Evolutionary conservation across 2,888 invertebrate species (phyloP).

Genomic region (Rhingia rostrata): DNA sequence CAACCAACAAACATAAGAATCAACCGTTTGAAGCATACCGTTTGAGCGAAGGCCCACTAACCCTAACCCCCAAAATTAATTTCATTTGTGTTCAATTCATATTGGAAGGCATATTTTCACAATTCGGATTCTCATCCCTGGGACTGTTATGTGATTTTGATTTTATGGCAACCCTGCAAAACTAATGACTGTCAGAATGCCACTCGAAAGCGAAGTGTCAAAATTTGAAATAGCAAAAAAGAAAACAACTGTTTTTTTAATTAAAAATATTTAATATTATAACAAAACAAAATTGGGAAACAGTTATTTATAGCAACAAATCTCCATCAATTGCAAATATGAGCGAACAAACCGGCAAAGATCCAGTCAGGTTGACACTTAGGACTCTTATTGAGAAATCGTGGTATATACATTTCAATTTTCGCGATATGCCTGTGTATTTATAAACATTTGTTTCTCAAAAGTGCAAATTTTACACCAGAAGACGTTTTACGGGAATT

Average conservation of each 20-base stretch:
- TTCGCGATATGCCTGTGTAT: constrained; percentile 13
- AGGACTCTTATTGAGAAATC: constrained; percentile 78
- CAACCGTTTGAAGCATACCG: too few species aligned
- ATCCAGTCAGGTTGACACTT: constrained; percentile 78
- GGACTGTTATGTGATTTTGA: too few species aligned
- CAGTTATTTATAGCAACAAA: constrained; percentile 46
- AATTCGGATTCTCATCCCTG: too few species aligned
- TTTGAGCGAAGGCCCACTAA: too few species aligned
- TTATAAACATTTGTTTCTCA: constrained; percentile 61
- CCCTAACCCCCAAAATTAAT: too few species aligned
- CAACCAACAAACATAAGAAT: too few species aligned
- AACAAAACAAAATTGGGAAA: constrained; percentile 10
- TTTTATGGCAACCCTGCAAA: neutral
- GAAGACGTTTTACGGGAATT: constrained; percentile 80
- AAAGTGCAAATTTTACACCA: constrained; percentile 78
- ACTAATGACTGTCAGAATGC: neutral
- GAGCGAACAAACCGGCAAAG: constrained; percentile 74
- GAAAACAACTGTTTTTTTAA: constrained; percentile 29
- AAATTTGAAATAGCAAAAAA: constrained; percentile 23
- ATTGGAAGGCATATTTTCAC: too few species aligned
- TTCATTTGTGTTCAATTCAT: too few species aligned
- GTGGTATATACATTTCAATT: constrained; percentile 76
- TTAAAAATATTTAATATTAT: neutral
- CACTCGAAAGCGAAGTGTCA: constrained; percentile 19
- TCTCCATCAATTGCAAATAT: constrained; percentile 47